phyloP scores from a whole-genome alignment of 2,888 invertebrate species.

The Agonopterix subpropinquella region DNA sequence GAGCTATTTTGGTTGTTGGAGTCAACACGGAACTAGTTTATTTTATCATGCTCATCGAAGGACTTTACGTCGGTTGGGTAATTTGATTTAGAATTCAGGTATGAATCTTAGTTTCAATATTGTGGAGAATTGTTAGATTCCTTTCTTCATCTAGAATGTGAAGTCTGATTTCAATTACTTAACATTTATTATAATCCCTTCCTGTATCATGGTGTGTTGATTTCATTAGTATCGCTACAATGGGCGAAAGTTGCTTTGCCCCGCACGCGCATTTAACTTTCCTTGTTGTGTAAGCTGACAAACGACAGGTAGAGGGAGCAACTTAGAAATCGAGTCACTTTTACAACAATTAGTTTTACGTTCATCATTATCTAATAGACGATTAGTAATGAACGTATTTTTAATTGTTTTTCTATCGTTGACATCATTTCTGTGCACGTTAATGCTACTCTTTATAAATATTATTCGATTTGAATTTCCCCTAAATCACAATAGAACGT shows the following conservation, averaged over 20 bases:
- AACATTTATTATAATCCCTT: neutral
- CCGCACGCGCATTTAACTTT: conserved; percentile 68
- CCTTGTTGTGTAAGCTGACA: conserved; percentile 72
- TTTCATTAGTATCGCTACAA: conserved; percentile 44
- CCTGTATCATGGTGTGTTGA: conserved; percentile 22
- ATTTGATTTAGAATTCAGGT: conserved; percentile 45
- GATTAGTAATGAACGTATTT: conserved; percentile 23
- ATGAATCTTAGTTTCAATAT: conserved; percentile 17
- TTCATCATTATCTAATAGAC: conserved; percentile 31
- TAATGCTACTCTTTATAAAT: conserved; percentile 7
- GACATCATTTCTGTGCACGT: conserved; percentile 17
- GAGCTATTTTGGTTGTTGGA: conserved; percentile 73
- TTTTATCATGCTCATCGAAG: conserved; percentile 65
- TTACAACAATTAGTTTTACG: conserved; percentile 43
- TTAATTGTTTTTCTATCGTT: conserved; percentile 19
- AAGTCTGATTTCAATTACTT: neutral
- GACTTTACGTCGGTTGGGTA: conserved; percentile 51
- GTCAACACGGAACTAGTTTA: conserved; percentile 72
- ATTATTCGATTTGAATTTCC: conserved; percentile 13
- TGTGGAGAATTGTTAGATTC: conserved; percentile 4
- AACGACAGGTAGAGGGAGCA: conserved; percentile 62
- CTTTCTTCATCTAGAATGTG: conserved; percentile 4
- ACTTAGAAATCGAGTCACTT: conserved; percentile 66
- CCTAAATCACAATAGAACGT: conserved; percentile 33
- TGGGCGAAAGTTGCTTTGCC: conserved; percentile 68